Base-by-base conservation (phyloP, 1,140 invertebrate species). In the Drosophila oshimai region DNA sequence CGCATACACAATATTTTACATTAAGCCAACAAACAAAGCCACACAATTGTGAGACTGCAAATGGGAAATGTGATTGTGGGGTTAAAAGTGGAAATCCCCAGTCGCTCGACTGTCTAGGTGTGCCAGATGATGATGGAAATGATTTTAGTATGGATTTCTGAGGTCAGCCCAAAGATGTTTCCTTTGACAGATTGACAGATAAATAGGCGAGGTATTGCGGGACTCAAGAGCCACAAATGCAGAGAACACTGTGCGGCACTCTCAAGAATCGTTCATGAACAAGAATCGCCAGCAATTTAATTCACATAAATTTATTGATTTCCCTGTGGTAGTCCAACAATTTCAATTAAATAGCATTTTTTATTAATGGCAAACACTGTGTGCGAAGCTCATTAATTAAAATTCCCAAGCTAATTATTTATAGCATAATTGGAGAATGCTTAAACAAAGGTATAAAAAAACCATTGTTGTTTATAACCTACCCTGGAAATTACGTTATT, bases 1-100 rank as follows among this genome's bases (percentile, higher is more conserved):
- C 79, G 79, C 68, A 84, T 78, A 76, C 80, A 78, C 74, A 51
- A 84, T 86, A 79, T 79, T 84, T 84, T 79, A 86, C 79, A 79
- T 86, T 86, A 84, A 83, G 61, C 61, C 78, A 73, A 83, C 73
- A 81, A 83, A 81, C 73, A 81, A 77, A 81, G 57, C 33, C 44
- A 37, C 45, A 18, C 50, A 67, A 78, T 47, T 71, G 76, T 15
- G 57, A 49, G 28, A 50, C 20, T 41, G 58, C 12, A 31, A 47
- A 37, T 44, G 42, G 42, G n/a, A n/a, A n/a, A 26, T 6, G 46
- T 1, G 13, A 15, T 13, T 33, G 6, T 15, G 20, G 24, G 44
- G n/a, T n/a, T n/a, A n/a, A n/a, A n/a, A n/a, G 36, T n/a, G 18
- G 9, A 17, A 45, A 12, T 61, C 37, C 36, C 51, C 24, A 20